Evolutionary conservation across 2,888 invertebrate genomes (phyloP), one percentile per base, ranked within the genome.

Genomic region (Hoplodrina blanda): DNA sequence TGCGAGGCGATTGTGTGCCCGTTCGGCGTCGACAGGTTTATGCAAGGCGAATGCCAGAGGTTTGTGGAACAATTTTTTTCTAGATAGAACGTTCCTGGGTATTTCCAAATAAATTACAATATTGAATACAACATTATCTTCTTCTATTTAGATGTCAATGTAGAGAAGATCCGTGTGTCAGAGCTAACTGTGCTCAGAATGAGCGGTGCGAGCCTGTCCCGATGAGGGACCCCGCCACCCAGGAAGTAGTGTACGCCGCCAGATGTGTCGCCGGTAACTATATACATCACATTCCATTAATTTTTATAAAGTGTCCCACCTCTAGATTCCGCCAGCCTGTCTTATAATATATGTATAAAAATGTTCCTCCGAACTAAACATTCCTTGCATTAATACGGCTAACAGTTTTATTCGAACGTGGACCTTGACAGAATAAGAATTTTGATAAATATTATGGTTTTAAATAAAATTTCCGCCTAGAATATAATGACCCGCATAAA

Each of bases 1-100:
- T 98, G 98, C 89, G 93, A 93, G 0, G 91, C 91, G 0, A 90
- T 98, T n/a, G 96, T 96, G 53, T 98, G 98, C 90, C 96, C 97
- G 0, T 98, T 97, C 87, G 98, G 98, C 10, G 92, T 97, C 3
- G 97, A 97, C 69, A 96, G 80, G 63, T 65, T 59, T 11, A 70
- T 62, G 2, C 91, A 86, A 3, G 67, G 78, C 13, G 92, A 92
- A 44, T 95, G 95, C 71, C 88, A 90, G 53, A 91, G 90, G 94
- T 94, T 67, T 46, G 80, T 76, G 13, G 3, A 41, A 19, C 17
- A 46, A 37, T 11, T 68, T 15, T 33, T 33, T 46, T 52, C 8
- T 8, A 52, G 5, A 30, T 15, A 20, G 4, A 15, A 62, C 13
- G 25, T 37, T 4, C 15, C 17, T 17, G n/a, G 10, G 19, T 3